Evolutionary conservation across 1,140 invertebrate genomes (phyloP), one percentile per base, ranked within the genome.

Genomic region (Episyrphus balteatus): DNA sequence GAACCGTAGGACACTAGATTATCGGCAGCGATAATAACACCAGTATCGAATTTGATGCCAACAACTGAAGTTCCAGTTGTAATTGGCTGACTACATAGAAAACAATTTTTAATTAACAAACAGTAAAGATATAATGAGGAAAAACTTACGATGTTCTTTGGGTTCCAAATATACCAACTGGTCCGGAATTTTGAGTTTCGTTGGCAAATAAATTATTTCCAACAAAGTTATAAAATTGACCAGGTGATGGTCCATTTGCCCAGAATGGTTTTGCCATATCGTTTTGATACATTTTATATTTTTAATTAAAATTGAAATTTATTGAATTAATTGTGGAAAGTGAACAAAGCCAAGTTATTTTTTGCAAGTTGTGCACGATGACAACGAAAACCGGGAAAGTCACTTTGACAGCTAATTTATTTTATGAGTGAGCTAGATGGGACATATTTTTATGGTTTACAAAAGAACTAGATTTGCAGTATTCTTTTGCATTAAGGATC

Each of bases 61-160:
- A 98, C 66, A 0, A 97, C 88, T 3, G 92, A 94, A 13, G 92
- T 87, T 26, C 88, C 89, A 13, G 91, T 96, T 9, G 88, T 89
- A 42, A 88, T 82, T 5, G 92, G 90, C 43, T 75, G 69, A 39
- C 88, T 92, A 55, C 50, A 75, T 55, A 53, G n/a, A 19, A 41
- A 46, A 47, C 14, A 5, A 3, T 31, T 42, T 26, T 11, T 38
- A 40, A 19, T 15, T 47, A 13, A 17, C 2, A 33, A 32, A 17
- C 13, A 15, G 9, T 36, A 5, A 10, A 13, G 18, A 17, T 26
- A 34, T 15, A 26, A 41, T 17, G 19, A 30, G 17, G 21, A 11
- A 21, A 34, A 40, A 76, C 80, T 77, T 78, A 85, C 83, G 83
- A 77, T 51, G 80, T 79, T 70, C 70, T 74, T 64, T 73, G 68